A percentile compares a stretch with the other conserved stretches of the same genome.
Conservation (phyloP, 2,888 invertebrate species). For the Athrips mouffetella region DNA sequence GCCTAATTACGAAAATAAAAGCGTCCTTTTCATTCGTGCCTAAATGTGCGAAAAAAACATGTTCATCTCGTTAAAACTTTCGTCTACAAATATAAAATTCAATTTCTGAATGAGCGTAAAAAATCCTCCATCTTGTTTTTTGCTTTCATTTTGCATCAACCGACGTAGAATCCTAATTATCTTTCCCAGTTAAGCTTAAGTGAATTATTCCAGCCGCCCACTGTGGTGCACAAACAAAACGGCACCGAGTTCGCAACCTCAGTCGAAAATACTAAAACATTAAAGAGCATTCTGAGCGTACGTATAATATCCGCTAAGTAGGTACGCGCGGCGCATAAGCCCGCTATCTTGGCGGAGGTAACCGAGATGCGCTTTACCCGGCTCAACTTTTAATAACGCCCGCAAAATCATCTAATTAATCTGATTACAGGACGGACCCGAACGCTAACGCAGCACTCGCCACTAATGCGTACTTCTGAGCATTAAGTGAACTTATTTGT, state of each 20-base stretch:
- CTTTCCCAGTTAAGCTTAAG: slow-evolving; percentile 78
- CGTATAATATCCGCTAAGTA: slow-evolving; percentile 73
- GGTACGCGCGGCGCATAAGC: slow-evolving; percentile 64
- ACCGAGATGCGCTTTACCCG: slow-evolving; percentile 63
- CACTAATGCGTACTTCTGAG: slow-evolving; percentile 65
- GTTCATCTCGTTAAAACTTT: slow-evolving; percentile 72
- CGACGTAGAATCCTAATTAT: slow-evolving; percentile 77
- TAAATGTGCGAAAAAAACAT: slow-evolving; percentile 56
- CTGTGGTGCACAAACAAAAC: slow-evolving; percentile 75
- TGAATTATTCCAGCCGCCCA: slow-evolving; percentile 77
- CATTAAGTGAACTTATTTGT: slow-evolving; percentile 68
- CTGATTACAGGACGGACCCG: slow-evolving; percentile 65
- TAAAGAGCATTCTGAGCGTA: slow-evolving; percentile 70
- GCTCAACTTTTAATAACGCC: slow-evolving; percentile 76
- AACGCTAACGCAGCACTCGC: slow-evolving; percentile 57
- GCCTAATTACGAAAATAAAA: slow-evolving; percentile 55
- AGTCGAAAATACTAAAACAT: slow-evolving; percentile 77
- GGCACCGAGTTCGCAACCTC: slow-evolving; percentile 72
- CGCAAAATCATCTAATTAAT: slow-evolving; percentile 76
- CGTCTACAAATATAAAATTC: slow-evolving; percentile 74
- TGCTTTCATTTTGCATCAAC: slow-evolving; percentile 76
- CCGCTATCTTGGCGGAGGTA: slow-evolving; percentile 66
- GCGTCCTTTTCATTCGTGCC: slow-evolving; percentile 49
- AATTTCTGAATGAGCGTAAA: slow-evolving; percentile 76
- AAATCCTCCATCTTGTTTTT: slow-evolving; percentile 73